A percentile compares a stretch with the other conserved stretches of the same genome.
Evolutionary conservation across 2,888 invertebrate species (phyloP).

Genomic region (Leptura quadrifasciata): DNA sequence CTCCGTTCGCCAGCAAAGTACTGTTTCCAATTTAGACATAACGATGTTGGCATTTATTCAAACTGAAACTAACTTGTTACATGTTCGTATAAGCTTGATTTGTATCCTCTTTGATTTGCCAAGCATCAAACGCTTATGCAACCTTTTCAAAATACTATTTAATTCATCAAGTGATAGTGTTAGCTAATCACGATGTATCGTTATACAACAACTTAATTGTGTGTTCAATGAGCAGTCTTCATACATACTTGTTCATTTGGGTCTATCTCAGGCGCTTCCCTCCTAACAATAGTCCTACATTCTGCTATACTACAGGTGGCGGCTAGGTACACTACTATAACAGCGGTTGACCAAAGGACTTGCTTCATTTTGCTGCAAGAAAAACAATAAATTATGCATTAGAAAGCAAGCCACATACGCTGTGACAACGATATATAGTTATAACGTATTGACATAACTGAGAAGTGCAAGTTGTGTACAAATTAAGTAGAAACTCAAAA

Average conservation of each 20-base stretch:
- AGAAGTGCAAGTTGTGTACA: background rate
- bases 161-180: too few relatives aligned
- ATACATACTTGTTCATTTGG: constrained; percentile 48
- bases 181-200: too few relatives aligned
- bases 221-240: background rate
- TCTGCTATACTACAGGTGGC: constrained; percentile 63
- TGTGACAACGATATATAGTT: background rate
- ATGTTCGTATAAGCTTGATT: too few relatives aligned
- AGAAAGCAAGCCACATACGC: constrained; percentile 47
- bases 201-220: background rate
- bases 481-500: too few relatives aligned
- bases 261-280: constrained; percentile 59
- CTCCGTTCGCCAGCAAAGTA: too few relatives aligned
- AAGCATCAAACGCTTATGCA: too few relatives aligned
- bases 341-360: constrained; percentile 62
- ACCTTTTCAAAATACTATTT: too few relatives aligned
- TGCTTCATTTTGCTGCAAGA: constrained; percentile 70
- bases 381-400: constrained; percentile 39
- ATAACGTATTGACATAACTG: background rate
- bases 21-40: too few relatives aligned
- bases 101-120: too few relatives aligned
- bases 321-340: constrained; percentile 63
- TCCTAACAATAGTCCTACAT: constrained; percentile 66
- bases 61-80: too few relatives aligned
- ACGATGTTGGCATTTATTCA: too few relatives aligned